These are phyloP conservation scores for Aulostomus chinensis DNA, from an alignment of 2,797 vertebrate species.

Conservation along the genomic window DNA sequence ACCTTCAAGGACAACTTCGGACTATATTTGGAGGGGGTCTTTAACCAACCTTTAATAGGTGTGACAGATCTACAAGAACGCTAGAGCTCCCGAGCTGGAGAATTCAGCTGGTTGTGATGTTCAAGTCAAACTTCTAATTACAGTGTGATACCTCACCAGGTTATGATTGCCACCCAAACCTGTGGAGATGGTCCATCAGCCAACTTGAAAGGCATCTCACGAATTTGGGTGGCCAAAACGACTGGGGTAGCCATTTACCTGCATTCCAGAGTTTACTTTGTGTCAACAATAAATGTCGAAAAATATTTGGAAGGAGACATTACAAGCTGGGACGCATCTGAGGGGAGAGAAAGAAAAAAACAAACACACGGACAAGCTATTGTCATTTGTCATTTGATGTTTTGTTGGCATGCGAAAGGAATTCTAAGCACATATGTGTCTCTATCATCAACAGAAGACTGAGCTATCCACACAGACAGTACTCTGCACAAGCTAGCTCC, in stretches of 20 bases:
- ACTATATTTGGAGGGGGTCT: constrained; percentile 45
- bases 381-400: constrained; percentile 74
- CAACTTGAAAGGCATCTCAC: constrained; percentile 47
- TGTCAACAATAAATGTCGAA: constrained; percentile 58
- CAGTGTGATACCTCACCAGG: constrained; percentile 63
- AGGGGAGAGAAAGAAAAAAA: constrained; percentile 49
- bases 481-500: constrained; percentile 70
- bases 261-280: constrained; percentile 65
- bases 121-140: constrained; percentile 50
- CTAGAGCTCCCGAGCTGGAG: constrained; percentile 44
- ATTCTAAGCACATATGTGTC: constrained; percentile 84
- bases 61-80: constrained; percentile 42
- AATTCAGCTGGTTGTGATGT: constrained; percentile 58
- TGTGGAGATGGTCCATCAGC: constrained; percentile 51
- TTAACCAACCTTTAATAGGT: constrained; percentile 38
- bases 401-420: constrained; percentile 84
- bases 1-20: constrained; percentile 52
- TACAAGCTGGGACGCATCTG: too few species aligned
- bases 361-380: too few species aligned
- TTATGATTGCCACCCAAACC: constrained; percentile 50
- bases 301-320: constrained; percentile 56
- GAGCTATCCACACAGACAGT: constrained; percentile 69
- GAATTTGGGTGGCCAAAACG: constrained; percentile 53
- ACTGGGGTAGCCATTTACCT: constrained; percentile 52
- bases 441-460: constrained; percentile 75